Evolutionary conservation across 2,797 vertebrate species (phyloP).

Genomic region (Typhlichthys eigenmanni): DNA sequence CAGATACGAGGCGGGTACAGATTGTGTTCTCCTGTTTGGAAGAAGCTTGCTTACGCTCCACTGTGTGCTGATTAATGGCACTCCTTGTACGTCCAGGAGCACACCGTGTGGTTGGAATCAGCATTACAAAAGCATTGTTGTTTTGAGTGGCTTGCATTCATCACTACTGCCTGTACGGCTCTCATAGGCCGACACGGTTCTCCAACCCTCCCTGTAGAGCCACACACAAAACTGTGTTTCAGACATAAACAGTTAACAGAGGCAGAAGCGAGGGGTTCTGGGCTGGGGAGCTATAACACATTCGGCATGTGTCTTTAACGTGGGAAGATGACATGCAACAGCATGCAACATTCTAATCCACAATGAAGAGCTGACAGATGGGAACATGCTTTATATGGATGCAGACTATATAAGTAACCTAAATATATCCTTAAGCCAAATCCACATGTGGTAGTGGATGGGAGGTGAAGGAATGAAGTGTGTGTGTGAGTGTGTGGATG

Average conservation of each 20-base stretch:
- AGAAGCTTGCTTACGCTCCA: neutral
- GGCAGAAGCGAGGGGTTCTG: neutral
- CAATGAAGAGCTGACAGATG: conserved; percentile 1
- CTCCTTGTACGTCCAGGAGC: too few species aligned
- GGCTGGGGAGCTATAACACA: neutral
- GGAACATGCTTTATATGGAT: neutral
- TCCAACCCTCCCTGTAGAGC: too few species aligned
- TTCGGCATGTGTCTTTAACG: neutral
- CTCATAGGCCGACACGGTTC: too few species aligned
- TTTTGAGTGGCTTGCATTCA: too few species aligned
- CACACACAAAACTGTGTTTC: too few species aligned
- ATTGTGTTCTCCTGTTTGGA: neutral
- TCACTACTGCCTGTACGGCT: too few species aligned
- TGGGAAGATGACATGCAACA: neutral
- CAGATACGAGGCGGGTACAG: neutral
- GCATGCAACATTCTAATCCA: neutral
- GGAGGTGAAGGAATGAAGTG: neutral
- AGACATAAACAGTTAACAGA: too few species aligned
- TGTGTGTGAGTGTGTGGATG: conserved; percentile 2
- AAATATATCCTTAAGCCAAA: conserved; percentile 18
- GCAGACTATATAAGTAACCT: conserved; percentile 7
- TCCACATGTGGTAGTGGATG: conserved; percentile 21
- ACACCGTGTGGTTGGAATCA: too few species aligned
- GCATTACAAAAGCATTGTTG: too few species aligned
- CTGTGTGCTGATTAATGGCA: too few species aligned